A percentile compares a stretch with the other conserved stretches of the same genome.
These are phyloP conservation scores for Caerostris extrusa DNA, from an alignment of 1,140 invertebrate species.

Conservation along the genomic window DNA sequence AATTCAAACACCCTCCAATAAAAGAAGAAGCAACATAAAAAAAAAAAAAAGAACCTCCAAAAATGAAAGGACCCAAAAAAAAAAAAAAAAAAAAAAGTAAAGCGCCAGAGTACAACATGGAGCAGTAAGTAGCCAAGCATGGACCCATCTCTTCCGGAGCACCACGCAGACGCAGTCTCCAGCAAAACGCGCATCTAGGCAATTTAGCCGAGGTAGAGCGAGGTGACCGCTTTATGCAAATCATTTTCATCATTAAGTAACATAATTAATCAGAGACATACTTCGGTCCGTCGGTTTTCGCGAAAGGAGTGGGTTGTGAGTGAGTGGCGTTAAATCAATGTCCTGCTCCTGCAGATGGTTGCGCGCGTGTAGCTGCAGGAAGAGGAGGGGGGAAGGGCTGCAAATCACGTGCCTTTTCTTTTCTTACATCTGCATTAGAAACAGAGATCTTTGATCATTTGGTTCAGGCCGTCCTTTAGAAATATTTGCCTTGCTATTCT, in stretches of 20 bases:
- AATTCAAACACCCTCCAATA: background rate
- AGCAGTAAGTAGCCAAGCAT: background rate
- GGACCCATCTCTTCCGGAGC: background rate
- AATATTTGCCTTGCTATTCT: background rate
- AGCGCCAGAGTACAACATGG: background rate
- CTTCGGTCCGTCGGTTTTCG: constrained; percentile 18
- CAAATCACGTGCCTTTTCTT: constrained; percentile 35
- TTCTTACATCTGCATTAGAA: constrained; percentile 17
- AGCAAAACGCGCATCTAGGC: constrained; percentile 22
- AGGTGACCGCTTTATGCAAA: constrained; percentile 58
- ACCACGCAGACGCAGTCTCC: background rate
- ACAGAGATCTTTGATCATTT: constrained; percentile 13
- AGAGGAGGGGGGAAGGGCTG: background rate
- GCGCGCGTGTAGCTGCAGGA: background rate
- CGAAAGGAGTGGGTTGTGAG: background rate
- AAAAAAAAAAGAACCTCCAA: background rate
- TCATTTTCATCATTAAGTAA: constrained; percentile 66
- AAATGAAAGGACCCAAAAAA: background rate
- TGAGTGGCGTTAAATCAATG: constrained; percentile 51
- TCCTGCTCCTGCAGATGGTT: background rate
- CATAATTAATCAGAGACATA: constrained; percentile 61
- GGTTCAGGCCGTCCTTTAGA: background rate
- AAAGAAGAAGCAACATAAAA: background rate
- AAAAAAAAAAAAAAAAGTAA: background rate
- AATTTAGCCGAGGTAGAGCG: constrained; percentile 11